Conservation (phyloP, 2,888 invertebrate species). For the Heliconius sara region DNA sequence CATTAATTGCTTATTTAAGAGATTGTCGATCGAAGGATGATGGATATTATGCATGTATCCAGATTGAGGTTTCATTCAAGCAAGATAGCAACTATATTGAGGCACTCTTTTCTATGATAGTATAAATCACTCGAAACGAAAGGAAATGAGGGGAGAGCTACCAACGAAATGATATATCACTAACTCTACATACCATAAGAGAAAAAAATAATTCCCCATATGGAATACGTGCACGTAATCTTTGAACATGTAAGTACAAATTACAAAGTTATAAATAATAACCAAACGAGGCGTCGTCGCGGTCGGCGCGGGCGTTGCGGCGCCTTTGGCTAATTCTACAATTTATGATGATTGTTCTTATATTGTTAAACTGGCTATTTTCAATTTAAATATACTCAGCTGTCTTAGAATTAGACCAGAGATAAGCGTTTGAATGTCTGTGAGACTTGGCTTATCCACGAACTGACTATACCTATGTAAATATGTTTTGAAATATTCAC, state of each 20-base stretch:
- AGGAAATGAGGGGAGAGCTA: not conserved
- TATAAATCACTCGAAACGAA: not conserved
- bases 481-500: not conserved
- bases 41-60: slow-evolving; percentile 19
- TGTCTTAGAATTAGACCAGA: slow-evolving; percentile 32
- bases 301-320: slow-evolving; percentile 34
- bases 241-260: slow-evolving; percentile 5
- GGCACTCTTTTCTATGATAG: not conserved
- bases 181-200: too few species aligned
- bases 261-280: slow-evolving; percentile 33
- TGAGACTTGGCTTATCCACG: not conserved
- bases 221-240: not conserved
- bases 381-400: slow-evolving; percentile 36
- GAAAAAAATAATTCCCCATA: not conserved
- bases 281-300: slow-evolving; percentile 13
- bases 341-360: slow-evolving; percentile 40
- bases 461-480: not conserved
- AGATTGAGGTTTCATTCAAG: not conserved
- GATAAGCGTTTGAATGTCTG: slow-evolving; percentile 9
- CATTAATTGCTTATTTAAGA: slow-evolving; percentile 41
- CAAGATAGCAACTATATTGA: slow-evolving; percentile 2
- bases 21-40: slow-evolving; percentile 26
- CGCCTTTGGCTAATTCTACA: slow-evolving; percentile 39
- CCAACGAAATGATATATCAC: not conserved
- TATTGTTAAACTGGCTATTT: slow-evolving; percentile 33